Percentiles rank a stretch among this genome's conserved stretches.
Evolutionary conservation across 1,140 invertebrate genomes (phyloP).

Genomic region (Magallana gigas): DNA sequence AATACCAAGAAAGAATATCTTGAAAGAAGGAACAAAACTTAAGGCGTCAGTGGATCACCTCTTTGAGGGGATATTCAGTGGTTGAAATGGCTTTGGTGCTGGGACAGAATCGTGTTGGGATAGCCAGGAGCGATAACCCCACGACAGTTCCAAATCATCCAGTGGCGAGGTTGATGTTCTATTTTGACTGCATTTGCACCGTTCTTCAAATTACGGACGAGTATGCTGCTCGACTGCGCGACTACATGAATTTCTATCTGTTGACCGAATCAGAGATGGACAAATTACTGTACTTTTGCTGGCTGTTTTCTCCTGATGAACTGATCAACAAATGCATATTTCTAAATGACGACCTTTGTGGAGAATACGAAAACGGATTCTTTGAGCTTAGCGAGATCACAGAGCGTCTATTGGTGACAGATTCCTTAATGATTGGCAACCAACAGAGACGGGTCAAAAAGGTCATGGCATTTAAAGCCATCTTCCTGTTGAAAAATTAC

Average conservation of each 20-base stretch:
- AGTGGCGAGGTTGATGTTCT: constrained; percentile 39
- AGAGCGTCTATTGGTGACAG: not conserved
- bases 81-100: not conserved
- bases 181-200: constrained; percentile 42
- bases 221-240: not conserved
- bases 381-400: constrained; percentile 18
- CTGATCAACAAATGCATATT: constrained; percentile 41
- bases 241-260: constrained; percentile 10
- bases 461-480: constrained; percentile 27
- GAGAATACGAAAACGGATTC: constrained; percentile 28
- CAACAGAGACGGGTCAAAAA: constrained; percentile 39
- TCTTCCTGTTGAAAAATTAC: constrained; percentile 15
- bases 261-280: not conserved
- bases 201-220: constrained; percentile 15
- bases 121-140: not conserved
- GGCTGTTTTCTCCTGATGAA: constrained; percentile 20
- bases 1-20: not conserved
- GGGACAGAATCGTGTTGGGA: not conserved
- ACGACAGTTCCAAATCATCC: not conserved
- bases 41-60: not conserved
- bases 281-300: constrained; percentile 29
- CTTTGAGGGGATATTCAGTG: not conserved
- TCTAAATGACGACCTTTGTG: constrained; percentile 40
- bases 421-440: constrained; percentile 12
- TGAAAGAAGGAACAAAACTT: not conserved